phyloP scores from a whole-genome alignment of 2,797 vertebrate species.

The Kryptopterus vitreolus region DNA sequence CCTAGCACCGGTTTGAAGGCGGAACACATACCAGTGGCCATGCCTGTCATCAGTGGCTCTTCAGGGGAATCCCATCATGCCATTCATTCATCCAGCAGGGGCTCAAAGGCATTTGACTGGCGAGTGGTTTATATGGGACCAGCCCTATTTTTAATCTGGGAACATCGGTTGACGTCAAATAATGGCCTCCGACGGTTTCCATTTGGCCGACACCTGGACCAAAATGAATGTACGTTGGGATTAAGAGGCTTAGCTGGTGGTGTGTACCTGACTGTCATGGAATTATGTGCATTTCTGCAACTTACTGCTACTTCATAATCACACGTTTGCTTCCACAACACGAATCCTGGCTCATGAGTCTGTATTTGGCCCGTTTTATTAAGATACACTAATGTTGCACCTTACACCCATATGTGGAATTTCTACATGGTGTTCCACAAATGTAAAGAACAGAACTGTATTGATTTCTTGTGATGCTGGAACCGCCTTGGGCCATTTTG shows the following conservation, averaged over 20 bases:
- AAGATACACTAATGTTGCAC: background rate
- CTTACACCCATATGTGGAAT: no score
- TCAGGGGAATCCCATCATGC: constrained; percentile 16
- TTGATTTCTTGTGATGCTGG: background rate
- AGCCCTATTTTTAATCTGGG: constrained; percentile 44
- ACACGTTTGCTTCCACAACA: background rate
- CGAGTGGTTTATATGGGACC: constrained; percentile 28
- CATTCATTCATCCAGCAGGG: background rate
- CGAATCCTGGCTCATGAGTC: background rate
- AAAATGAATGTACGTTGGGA: background rate
- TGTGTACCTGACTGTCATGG: background rate
- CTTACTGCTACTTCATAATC: no score
- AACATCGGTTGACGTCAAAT: constrained; percentile 10
- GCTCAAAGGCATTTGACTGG: constrained; percentile 27
- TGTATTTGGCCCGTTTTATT: background rate
- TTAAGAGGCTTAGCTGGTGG: background rate
- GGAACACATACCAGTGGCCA: background rate
- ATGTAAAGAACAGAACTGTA: background rate
- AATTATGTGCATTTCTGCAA: background rate
- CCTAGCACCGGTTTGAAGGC: background rate
- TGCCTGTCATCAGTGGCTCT: background rate
- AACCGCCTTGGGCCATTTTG: no score
- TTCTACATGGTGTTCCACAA: background rate
- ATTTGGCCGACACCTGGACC: background rate
- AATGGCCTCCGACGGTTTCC: background rate